Conservation (phyloP, 2,113 vertebrate species). For the Polyodon spathula region DNA sequence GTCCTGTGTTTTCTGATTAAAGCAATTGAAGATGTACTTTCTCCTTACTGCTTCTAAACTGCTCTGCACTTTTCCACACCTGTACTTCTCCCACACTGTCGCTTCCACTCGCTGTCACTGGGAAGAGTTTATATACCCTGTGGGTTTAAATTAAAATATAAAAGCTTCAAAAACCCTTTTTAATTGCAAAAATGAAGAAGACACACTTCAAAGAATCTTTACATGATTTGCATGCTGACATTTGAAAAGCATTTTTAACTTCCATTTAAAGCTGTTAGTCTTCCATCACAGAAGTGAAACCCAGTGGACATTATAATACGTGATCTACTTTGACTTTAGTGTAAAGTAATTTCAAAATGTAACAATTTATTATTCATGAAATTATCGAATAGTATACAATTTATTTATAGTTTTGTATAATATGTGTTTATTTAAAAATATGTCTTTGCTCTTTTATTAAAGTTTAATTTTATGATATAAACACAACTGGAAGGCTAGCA, state of each 20-base stretch:
- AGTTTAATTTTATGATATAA: too few species aligned
- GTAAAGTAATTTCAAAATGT: neutral
- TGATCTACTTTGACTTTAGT: constrained; percentile 4
- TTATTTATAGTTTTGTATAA: constrained; percentile 14
- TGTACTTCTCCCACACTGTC: too few species aligned
- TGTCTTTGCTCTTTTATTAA: too few species aligned
- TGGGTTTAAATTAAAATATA: constrained; percentile 25
- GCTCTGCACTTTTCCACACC: too few species aligned
- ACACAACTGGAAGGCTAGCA: too few species aligned
- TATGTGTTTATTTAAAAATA: neutral
- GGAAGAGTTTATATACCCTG: constrained; percentile 11
- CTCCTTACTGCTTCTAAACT: too few species aligned
- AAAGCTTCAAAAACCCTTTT: constrained; percentile 19
- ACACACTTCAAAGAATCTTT: constrained; percentile 25
- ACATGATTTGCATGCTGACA: constrained; percentile 28
- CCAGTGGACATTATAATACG: constrained; percentile 2
- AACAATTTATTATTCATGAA: constrained; percentile 22
- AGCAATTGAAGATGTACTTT: too few species aligned
- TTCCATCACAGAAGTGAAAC: constrained; percentile 13
- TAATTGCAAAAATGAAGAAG: constrained; percentile 34
- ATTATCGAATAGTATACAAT: neutral
- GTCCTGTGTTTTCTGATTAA: too few species aligned
- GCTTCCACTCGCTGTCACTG: too few species aligned
- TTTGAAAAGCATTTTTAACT: constrained; percentile 5
- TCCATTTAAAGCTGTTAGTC: constrained; percentile 5